Evolutionary conservation across 2,888 invertebrate species (phyloP).

Genomic region (Lamellibrachia satsuma): DNA sequence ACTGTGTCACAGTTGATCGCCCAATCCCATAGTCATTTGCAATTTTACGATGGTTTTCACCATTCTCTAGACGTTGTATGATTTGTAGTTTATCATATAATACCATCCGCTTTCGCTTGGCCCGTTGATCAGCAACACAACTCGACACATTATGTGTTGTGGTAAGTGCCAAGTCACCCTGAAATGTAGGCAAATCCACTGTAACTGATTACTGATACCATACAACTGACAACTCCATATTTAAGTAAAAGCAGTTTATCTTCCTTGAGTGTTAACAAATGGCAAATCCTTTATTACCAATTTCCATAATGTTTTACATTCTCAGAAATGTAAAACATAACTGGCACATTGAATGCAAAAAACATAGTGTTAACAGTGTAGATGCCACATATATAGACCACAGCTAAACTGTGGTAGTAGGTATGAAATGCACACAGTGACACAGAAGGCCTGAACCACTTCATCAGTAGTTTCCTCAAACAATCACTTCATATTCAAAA

Average conservation of each 20-base stretch:
- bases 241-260: neutral
- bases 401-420: neutral
- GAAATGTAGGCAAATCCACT: conserved; percentile 17
- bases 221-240: neutral
- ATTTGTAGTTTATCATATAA: conserved; percentile 17
- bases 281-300: neutral
- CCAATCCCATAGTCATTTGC: conserved; percentile 17
- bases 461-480: neutral
- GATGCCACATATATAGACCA: neutral
- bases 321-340: neutral
- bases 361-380: neutral
- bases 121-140: neutral
- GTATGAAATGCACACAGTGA: neutral
- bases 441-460: too few relatives aligned
- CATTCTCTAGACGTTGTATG: conserved; percentile 17
- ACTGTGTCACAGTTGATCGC: conserved; percentile 9
- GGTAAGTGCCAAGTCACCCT: conserved; percentile 11
- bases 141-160: neutral
- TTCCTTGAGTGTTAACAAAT: neutral
- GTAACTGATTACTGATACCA: neutral
- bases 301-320: neutral
- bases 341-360: neutral
- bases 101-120: conserved; percentile 12
- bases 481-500: neutral
- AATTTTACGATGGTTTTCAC: conserved; percentile 6